These are phyloP conservation scores for Oegoconia quadripuncta DNA, from an alignment of 2,888 invertebrate species.

Conservation along the genomic window DNA sequence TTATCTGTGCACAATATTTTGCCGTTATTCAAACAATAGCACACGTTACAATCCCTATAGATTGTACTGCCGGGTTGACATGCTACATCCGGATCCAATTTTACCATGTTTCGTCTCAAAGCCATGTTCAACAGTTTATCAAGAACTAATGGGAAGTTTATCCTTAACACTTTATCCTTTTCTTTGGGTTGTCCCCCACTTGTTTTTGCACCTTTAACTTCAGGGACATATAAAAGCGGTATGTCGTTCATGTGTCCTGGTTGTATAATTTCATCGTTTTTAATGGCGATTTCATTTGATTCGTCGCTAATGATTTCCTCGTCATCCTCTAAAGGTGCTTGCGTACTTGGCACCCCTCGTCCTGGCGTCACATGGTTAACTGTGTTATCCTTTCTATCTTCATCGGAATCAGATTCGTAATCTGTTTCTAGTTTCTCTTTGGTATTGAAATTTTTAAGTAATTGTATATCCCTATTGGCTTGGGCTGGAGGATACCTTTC, in stretches of 20 bases:
- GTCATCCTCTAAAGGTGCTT: slow-evolving; percentile 21
- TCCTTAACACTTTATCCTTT: slow-evolving; percentile 18
- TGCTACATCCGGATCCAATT: slow-evolving; percentile 24
- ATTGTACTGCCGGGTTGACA: slow-evolving; percentile 41
- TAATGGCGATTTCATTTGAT: neutral
- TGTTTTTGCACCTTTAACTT: slow-evolving; percentile 2
- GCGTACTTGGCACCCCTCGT: slow-evolving; percentile 16
- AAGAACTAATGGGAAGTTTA: slow-evolving; percentile 34
- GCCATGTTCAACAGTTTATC: slow-evolving; percentile 37
- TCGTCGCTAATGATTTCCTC: slow-evolving; percentile 5
- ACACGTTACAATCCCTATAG: slow-evolving; percentile 41
- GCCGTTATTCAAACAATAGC: slow-evolving; percentile 51
- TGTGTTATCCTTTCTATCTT: slow-evolving; percentile 1
- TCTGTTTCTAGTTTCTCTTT: neutral
- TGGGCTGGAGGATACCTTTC: too few species aligned
- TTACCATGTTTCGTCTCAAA: slow-evolving; percentile 44
- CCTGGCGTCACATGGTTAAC: too few species aligned
- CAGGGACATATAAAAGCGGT: neutral
- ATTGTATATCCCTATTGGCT: too few species aligned
- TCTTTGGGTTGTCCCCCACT: slow-evolving; percentile 1
- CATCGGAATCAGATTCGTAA: neutral
- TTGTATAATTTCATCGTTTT: neutral
- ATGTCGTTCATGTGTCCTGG: neutral
- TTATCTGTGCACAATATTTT: slow-evolving; percentile 51
- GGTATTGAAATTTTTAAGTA: too few species aligned